A percentile compares a stretch with the other conserved stretches of the same genome.
phyloP scores from a whole-genome alignment of 2,113 vertebrate genomes.

The Antigone vipio region DNA sequence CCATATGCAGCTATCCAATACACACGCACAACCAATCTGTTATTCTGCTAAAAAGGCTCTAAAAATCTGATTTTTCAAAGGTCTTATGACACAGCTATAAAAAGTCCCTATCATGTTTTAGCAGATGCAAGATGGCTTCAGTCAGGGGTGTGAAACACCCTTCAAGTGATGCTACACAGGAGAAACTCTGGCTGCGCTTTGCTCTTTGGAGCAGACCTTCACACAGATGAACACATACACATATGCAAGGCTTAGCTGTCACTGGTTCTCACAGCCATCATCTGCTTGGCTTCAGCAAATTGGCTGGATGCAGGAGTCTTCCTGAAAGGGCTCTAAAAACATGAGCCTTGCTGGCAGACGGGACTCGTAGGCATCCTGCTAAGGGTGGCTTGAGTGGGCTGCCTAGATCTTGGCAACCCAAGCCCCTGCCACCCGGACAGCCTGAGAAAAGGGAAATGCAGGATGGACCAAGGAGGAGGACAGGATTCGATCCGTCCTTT shows the following conservation, averaged over 20 bases:
- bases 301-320: neutral
- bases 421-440: neutral
- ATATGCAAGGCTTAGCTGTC: neutral
- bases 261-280: neutral
- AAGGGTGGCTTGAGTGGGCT: neutral
- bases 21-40: neutral
- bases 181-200: neutral
- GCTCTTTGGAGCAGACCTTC: neutral
- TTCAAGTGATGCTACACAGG: neutral
- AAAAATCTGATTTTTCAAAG: neutral
- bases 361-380: neutral
- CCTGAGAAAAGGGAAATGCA: neutral
- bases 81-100: neutral
- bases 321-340: neutral
- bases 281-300: neutral
- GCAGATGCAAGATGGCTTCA: slow-evolving; percentile 20
- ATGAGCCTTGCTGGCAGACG: neutral
- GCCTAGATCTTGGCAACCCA: neutral
- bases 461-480: neutral
- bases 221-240: neutral
- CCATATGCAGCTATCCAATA: neutral
- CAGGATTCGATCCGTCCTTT: neutral
- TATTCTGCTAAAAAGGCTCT: neutral
- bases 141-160: neutral
- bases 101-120: neutral